Evolutionary conservation across 1,140 invertebrate genomes (phyloP).

Genomic region (Platyscapa corneri): DNA sequence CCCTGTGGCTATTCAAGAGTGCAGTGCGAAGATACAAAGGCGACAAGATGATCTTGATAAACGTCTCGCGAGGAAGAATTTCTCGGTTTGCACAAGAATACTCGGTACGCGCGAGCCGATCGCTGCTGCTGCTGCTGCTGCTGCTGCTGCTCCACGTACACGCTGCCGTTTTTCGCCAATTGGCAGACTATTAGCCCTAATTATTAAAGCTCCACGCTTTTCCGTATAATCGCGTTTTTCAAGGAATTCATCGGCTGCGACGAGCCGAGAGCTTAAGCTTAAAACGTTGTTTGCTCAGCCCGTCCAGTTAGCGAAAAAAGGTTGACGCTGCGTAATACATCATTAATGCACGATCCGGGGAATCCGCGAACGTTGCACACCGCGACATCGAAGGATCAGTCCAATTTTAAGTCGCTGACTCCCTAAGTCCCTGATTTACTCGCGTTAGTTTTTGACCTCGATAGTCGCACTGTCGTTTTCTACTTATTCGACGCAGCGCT

Average conservation of each 20-base stretch:
- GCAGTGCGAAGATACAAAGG: constrained; percentile 46
- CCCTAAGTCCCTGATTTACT: background rate
- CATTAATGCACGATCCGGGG: no score
- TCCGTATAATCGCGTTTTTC: no score
- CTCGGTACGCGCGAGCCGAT: constrained; percentile 15
- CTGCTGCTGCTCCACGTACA: background rate
- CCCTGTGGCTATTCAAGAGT: constrained; percentile 32
- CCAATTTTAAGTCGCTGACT: background rate
- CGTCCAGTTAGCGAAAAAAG: no score
- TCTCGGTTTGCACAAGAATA: constrained; percentile 10
- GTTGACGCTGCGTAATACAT: no score
- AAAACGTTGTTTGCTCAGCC: no score
- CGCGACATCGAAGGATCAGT: background rate
- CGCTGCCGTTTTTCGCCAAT: constrained; percentile 18
- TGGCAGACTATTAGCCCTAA: constrained; percentile 10
- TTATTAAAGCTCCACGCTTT: constrained; percentile 27
- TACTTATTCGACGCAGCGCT: background rate
- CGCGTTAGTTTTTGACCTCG: background rate
- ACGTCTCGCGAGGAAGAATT: constrained; percentile 20
- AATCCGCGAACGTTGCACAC: no score
- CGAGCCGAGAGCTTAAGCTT: background rate
- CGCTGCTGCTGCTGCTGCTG: background rate
- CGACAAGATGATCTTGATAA: constrained; percentile 48
- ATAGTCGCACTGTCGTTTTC: background rate
- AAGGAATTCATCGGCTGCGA: constrained; percentile 2